phyloP scores from a whole-genome alignment of 2,888 invertebrate species.

The Melanostoma mellinum region DNA sequence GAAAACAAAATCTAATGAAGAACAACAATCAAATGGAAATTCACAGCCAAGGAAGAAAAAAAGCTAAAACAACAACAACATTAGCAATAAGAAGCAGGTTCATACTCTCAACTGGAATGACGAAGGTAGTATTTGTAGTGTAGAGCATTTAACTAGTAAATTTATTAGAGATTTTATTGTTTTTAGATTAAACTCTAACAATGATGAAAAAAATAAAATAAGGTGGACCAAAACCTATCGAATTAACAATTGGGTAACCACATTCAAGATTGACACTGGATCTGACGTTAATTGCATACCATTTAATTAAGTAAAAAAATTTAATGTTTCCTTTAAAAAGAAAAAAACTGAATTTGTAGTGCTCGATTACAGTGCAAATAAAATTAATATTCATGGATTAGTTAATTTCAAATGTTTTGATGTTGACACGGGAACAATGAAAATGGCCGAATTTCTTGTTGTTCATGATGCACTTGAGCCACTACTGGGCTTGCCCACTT shows the following conservation, averaged over 20 bases:
- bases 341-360: constrained; percentile 51
- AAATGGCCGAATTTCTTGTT: constrained; percentile 36
- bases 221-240: constrained; percentile 16
- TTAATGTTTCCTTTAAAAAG: constrained; percentile 16
- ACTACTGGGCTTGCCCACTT: constrained; percentile 37
- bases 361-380: constrained; percentile 62
- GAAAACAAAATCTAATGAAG: constrained; percentile 21
- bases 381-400: constrained; percentile 45
- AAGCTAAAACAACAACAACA: constrained; percentile 4
- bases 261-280: constrained; percentile 39
- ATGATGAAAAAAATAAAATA: constrained; percentile 7
- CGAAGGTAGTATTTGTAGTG: constrained; percentile 22
- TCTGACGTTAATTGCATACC: constrained; percentile 42
- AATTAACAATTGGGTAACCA: constrained; percentile 19
- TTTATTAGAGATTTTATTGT: constrained; percentile 30
- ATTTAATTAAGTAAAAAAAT: constrained; percentile 32
- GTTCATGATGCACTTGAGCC: constrained; percentile 27
- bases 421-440: background rate
- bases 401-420: constrained; percentile 30
- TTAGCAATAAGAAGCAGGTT: constrained; percentile 16
- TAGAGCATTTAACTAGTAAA: constrained; percentile 24
- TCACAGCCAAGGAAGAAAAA: constrained; percentile 1
- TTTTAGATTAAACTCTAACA: constrained; percentile 35
- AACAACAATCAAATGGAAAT: constrained; percentile 9
- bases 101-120: constrained; percentile 35